phyloP scores from a whole-genome alignment of 2,797 vertebrate genomes.

The Urocyon cinereoargenteus region DNA sequence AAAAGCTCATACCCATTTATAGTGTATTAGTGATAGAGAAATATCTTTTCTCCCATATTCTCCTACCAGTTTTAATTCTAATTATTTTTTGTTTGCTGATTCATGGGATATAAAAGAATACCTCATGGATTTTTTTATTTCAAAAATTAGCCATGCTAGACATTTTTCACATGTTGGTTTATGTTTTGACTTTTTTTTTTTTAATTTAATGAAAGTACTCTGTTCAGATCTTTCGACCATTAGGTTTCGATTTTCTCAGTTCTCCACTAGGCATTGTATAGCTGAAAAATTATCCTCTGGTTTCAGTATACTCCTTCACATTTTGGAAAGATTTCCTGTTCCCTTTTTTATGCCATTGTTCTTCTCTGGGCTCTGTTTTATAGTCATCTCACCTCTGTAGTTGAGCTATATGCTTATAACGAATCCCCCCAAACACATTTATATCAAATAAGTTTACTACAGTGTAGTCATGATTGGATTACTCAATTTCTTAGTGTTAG shows the following conservation, averaged over 20 bases:
- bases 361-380: not conserved
- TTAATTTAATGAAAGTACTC: not conserved
- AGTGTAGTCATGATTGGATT: not conserved
- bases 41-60: not conserved
- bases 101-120: not conserved
- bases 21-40: not conserved
- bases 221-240: not conserved
- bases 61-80: not conserved
- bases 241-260: not conserved
- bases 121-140: not conserved
- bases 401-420: not conserved
- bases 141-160: not conserved
- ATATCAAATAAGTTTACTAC: not conserved
- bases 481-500: not conserved
- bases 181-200: not conserved
- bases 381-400: not conserved
- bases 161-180: not conserved
- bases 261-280: not conserved
- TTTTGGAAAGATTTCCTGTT: not conserved
- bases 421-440: not conserved
- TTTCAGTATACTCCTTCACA: not conserved
- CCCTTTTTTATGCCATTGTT: not conserved
- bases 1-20: not conserved
- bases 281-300: not conserved
- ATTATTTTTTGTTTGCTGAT: constrained; percentile 12